Evolutionary conservation across 2,797 vertebrate genomes (phyloP), one percentile per base, ranked within the genome.

Genomic region (Uromys caudimaculatus): DNA sequence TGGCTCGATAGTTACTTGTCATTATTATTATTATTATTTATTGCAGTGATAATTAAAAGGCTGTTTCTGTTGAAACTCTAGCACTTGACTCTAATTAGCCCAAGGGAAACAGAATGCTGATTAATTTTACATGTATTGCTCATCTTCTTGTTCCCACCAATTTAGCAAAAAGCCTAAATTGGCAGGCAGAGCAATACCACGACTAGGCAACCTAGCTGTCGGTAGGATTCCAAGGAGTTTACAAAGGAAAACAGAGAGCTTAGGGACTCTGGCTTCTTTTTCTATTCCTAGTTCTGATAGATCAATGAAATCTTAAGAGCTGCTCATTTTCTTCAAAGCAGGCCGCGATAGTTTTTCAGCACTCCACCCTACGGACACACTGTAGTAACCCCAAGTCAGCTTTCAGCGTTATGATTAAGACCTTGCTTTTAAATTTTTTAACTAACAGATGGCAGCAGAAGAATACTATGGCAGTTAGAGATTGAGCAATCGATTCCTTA

Each of bases 21-120:
- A 23, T 96, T n/a, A 87, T 95, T 92, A 23, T 96, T n/a, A 87
- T 95, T 92, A 90, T 78, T 96, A 90, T 79, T 94, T 95, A 94
- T 96, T 96, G 86, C 50, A 77, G 44, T 92, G 38, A 75, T 93
- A 92, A 96, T 93, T 95, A 83, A 88, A 93, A 75, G 64, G 73
- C 21, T 52, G 8, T 85, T 94, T 96, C 85, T 95, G n/a, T 38
- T 94, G 86, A 91, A 93, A 93, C 75, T 85, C 14, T 21, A 93
- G 78, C 77, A 95, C 47, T 76, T 86, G 75, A 94, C 86, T 94
- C 41, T 90, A 82, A 92, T 93, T 97, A 96, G 29, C 64, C 10
- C 11, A n/a, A 79, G 9, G 41, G 56, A 84, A 88, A 19, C 77
- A 86, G 38, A 76, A 60, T 54, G 41, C 60, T 88, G 89, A 94